Evolutionary conservation across 2,888 invertebrate species (phyloP), one percentile per base, ranked within the genome.

Genomic region (Andrena praecox): DNA sequence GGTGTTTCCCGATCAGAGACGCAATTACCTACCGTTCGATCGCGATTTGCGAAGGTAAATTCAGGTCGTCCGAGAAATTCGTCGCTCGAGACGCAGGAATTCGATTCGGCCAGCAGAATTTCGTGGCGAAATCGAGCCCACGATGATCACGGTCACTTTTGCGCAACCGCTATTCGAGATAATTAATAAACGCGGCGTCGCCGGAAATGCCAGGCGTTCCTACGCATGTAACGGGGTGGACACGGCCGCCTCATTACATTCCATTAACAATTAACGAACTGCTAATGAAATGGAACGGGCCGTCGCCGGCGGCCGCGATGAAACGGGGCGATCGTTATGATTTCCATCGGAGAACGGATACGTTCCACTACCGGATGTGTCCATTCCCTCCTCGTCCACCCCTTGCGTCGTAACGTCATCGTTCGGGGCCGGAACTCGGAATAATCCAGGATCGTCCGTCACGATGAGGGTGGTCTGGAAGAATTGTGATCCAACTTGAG

Each of bases 191-290:
- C 48, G 59, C 24, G 54, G 27, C 54, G 24, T 71, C 10, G 54
- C 31, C 33, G 64, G 59, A 54, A 75, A 74, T 50, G 56, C 31
- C 35, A 66, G n/a, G 8, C 56, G 67, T 35, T 72, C 50, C 20
- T 56, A 50, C 72, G 35, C 67, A 10, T 31, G 71, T 69, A 83
- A 68, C 75, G 60, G 50, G 56, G 64, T 35, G 20, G 35, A 60
- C 64, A 54, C 74, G 31, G 29, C 78, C 72, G 56, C 60, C 59
- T 77, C 77, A 68, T 80, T 85, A 85, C 82, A 84, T 87, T 89
- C 80, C 85, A 82, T 87, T 88, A 84, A 87, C 82, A 82, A 89
- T 87, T 82, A 87, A 87, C 88, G 77, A 89, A 89, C 68, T 85
- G 68, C 82, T 89, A 89, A 88, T 88, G 87, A 85, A 89, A 88